phyloP scores from a whole-genome alignment of 2,113 vertebrate genomes.

The Halcyon senegalensis region DNA sequence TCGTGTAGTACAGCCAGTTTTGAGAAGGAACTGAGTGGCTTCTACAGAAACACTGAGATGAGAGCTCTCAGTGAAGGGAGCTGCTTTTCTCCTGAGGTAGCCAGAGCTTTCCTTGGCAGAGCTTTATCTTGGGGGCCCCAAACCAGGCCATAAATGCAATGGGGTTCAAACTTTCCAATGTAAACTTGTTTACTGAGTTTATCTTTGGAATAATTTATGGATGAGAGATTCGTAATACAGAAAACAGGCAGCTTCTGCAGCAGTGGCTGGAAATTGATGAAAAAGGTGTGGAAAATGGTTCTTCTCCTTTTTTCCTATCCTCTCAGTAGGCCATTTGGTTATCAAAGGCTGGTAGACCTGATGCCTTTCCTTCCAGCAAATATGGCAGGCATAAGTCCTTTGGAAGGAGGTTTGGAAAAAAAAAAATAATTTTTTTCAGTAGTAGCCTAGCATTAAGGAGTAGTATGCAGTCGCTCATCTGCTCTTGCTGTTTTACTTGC shows the following conservation, averaged over 20 bases:
- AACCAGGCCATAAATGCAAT: background rate
- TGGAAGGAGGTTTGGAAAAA: background rate
- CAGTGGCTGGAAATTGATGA: background rate
- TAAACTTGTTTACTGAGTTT: background rate
- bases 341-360: background rate
- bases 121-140: background rate
- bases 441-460: background rate
- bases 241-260: background rate
- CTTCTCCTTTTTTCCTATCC: background rate
- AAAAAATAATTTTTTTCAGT: background rate
- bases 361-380: background rate
- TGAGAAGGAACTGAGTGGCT: background rate
- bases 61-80: background rate
- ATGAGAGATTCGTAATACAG: background rate
- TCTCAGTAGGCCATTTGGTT: background rate
- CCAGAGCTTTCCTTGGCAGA: background rate
- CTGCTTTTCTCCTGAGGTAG: background rate
- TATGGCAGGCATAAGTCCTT: background rate
- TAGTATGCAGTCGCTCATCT: background rate
- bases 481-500: background rate
- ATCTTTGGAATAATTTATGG: background rate
- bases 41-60: background rate
- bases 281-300: background rate
- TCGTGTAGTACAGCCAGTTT: background rate
- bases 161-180: background rate